A percentile compares a stretch with the other conserved stretches of the same genome.
These are phyloP conservation scores for Cladopsammia gracilis DNA, from an alignment of 64 coral and sea anemone genomes.

Conservation along the genomic window DNA sequence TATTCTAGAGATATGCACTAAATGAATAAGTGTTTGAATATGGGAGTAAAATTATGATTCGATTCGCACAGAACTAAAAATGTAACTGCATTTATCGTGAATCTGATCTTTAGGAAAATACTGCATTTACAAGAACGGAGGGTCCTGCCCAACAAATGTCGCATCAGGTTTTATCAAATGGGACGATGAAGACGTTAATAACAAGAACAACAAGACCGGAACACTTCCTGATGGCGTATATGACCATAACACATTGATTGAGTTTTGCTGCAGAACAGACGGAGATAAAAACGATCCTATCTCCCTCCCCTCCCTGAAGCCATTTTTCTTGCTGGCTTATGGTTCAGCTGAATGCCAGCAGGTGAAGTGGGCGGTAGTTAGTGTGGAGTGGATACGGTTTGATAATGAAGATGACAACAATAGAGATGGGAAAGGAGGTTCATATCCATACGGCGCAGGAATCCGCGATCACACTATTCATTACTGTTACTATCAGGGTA, in stretches of 20 bases:
- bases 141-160: background rate
- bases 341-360: conserved; percentile 9
- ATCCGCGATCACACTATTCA: background rate
- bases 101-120: conserved; percentile 36
- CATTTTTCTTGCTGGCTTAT: conserved; percentile 47
- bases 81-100: no score
- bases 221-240: conserved; percentile 55
- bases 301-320: background rate
- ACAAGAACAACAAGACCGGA: background rate
- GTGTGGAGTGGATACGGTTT: conserved; percentile 44
- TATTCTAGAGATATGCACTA: no score
- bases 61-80: no score
- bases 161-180: conserved; percentile 1
- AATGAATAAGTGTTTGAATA: no score
- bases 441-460: background rate
- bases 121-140: conserved; percentile 63
- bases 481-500: conserved; percentile 67
- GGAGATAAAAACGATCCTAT: conserved; percentile 43
- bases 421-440: background rate
- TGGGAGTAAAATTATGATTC: no score
- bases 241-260: conserved; percentile 1
- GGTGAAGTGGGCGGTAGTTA: conserved; percentile 19
- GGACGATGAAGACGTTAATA: conserved; percentile 44
- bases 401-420: conserved; percentile 2
- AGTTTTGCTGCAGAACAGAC: conserved; percentile 41